A percentile compares a stretch with the other conserved stretches of the same genome.
Conservation (phyloP, 1,140 invertebrate genomes). For the Neodiprion virginianus region DNA sequence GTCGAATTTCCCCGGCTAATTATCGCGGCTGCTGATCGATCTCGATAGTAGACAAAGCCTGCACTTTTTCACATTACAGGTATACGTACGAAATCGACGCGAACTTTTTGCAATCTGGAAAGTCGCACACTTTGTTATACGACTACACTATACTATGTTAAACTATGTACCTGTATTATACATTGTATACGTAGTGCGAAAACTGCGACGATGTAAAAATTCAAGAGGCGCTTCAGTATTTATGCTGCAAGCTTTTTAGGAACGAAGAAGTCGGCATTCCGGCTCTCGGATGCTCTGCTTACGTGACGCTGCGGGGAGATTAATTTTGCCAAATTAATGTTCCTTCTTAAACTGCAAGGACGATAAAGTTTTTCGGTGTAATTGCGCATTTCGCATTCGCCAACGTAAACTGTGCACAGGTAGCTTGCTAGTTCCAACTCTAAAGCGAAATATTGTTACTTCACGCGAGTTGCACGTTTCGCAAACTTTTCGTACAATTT, state of each 20-base stretch:
- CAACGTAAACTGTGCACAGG: background rate
- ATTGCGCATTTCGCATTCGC: conserved; percentile 29
- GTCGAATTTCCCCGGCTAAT: conserved; percentile 9
- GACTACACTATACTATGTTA: too few relatives aligned
- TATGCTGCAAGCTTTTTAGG: background rate
- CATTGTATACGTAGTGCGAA: too few relatives aligned
- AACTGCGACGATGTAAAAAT: too few relatives aligned
- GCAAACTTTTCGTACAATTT: too few relatives aligned
- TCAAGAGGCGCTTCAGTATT: background rate
- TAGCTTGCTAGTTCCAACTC: background rate
- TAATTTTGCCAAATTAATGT: conserved; percentile 46
- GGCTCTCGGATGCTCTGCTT: conserved; percentile 7
- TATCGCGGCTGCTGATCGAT: background rate
- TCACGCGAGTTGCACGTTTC: background rate
- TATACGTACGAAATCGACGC: too few relatives aligned
- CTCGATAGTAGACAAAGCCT: too few relatives aligned
- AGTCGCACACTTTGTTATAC: too few relatives aligned
- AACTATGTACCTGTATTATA: too few relatives aligned
- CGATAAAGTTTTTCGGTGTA: conserved; percentile 39
- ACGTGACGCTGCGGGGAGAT: conserved; percentile 34
- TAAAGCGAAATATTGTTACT: background rate
- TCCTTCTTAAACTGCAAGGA: conserved; percentile 39
- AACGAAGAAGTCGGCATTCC: background rate
- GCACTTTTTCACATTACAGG: too few relatives aligned
- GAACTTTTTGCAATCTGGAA: too few relatives aligned